phyloP scores from a whole-genome alignment of 2,113 vertebrate species.

The Malurus melanocephalus region DNA sequence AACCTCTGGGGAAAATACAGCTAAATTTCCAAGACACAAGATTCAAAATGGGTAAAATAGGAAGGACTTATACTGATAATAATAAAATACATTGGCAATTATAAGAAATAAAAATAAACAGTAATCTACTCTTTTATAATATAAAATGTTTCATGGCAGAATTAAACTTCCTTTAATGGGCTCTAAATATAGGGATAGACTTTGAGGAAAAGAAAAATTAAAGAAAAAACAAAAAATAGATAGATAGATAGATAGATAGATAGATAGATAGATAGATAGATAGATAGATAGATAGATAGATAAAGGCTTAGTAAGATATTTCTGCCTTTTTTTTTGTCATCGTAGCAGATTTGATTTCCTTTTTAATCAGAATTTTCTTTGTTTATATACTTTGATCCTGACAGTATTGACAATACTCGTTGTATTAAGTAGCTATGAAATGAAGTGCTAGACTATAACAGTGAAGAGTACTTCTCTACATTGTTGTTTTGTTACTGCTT shows the following conservation, averaged over 20 bases:
- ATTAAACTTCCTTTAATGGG: background rate
- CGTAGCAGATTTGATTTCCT: background rate
- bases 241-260: background rate
- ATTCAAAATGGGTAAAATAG: background rate
- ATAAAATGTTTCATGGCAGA: background rate
- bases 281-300: no score
- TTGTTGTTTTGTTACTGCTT: background rate
- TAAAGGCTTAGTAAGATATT: background rate
- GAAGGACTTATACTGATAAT: background rate
- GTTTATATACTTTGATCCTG: background rate
- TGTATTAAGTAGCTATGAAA: background rate
- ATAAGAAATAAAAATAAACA: background rate
- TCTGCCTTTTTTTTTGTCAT: background rate
- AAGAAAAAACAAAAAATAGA: background rate
- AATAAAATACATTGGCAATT: background rate
- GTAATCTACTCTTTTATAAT: background rate
- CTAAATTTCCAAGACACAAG: background rate
- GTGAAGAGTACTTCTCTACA: background rate
- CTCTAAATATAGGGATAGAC: background rate
- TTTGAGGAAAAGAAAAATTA: background rate
- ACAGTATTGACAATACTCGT: background rate
- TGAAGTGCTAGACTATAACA: background rate
- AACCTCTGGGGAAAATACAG: fast-evolving
- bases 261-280: background rate
- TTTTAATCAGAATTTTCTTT: background rate